Evolutionary conservation across 2,888 invertebrate species (phyloP), one percentile per base, ranked within the genome.

Genomic region (Smittia aterrima): DNA sequence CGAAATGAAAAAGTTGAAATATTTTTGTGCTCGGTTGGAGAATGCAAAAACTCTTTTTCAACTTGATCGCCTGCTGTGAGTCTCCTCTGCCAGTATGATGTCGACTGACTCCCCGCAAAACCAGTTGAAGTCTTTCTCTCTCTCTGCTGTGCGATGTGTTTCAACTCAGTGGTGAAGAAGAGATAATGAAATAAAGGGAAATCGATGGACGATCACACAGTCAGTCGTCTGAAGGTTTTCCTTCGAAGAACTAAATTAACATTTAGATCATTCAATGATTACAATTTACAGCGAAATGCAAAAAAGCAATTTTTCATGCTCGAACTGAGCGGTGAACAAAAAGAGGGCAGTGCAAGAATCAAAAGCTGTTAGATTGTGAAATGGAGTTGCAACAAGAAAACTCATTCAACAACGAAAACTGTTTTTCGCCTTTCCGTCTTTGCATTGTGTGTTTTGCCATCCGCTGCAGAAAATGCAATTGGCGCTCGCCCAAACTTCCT

Each of bases 291-390:
- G 22, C 22, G 16, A n/a, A 7, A 38, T 58, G 58, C 58, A 58
- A 7, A 58, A n/a, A n/a, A 47, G 16, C 47, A n/a, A 47, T 47
- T 47, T 58, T 58, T 58, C 22, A 18, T 13, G 58, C 22, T 58
- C 22, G 7, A 58, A 58, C 22, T 3, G 58, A 58, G 58, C 9
- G 1, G 47, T n/a, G 47, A 22, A 58, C 22, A 58, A 58, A 58
- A 58, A 58, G 2, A 47, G 47, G n/a, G 47, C 11, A 47, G 1
- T 3, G 47, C 3, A 71, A 24, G 41, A 71, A 71, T 71, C 53
- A 71, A 24, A 71, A 71, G 54, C 70, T 71, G 70, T 71, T 71
- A 54, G 70, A 71, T 71, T 54, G 53, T 25, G 22, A 58, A 58
- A 47, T 47, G 47, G 2, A 47, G 47, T 47, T 47, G 4, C 2